Percentiles rank a stretch among this genome's conserved stretches.
phyloP scores from a whole-genome alignment of 1,140 invertebrate species.

The Cephus cinctus region DNA sequence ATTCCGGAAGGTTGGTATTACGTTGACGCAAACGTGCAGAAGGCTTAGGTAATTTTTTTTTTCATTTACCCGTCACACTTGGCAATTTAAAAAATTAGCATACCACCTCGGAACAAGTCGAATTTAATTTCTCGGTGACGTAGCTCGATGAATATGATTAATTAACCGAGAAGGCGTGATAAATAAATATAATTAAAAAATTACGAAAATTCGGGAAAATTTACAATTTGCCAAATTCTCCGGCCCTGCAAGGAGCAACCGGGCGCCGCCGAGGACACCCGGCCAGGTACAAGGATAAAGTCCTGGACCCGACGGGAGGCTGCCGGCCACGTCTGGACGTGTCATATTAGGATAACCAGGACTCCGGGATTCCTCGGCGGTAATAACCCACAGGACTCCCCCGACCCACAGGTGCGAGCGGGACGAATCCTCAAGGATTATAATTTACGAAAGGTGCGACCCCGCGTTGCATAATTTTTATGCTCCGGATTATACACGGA shows the following conservation, averaged over 20 bases:
- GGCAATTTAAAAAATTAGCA: too few relatives aligned
- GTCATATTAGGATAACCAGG: slow-evolving; percentile 35
- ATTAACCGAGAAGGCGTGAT: too few relatives aligned
- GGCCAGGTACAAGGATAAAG: slow-evolving; percentile 24
- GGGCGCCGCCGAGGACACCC: slow-evolving; percentile 21
- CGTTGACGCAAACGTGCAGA: too few relatives aligned
- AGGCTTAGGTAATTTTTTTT: too few relatives aligned
- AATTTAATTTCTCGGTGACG: too few relatives aligned
- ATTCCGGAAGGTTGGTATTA: too few relatives aligned
- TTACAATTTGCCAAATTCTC: too few relatives aligned
- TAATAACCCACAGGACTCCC: not conserved
- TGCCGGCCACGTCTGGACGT: slow-evolving; percentile 23
- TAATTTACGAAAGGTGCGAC: slow-evolving; percentile 11
- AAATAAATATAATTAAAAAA: too few relatives aligned
- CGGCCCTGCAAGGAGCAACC: slow-evolving; percentile 19
- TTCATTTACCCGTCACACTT: too few relatives aligned
- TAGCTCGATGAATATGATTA: too few relatives aligned
- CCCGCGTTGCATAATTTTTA: slow-evolving; percentile 21
- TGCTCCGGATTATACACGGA: slow-evolving; percentile 2
- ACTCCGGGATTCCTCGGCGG: slow-evolving; percentile 23
- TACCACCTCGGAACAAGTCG: too few relatives aligned
- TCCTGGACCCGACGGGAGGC: slow-evolving; percentile 24
- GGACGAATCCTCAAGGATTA: slow-evolving; percentile 3
- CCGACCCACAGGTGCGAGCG: slow-evolving; percentile 11
- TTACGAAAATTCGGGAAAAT: too few relatives aligned